Percentiles rank a stretch among this genome's conserved stretches.
phyloP scores from a whole-genome alignment of 2,797 vertebrate species.

The Danio albolineatus region DNA sequence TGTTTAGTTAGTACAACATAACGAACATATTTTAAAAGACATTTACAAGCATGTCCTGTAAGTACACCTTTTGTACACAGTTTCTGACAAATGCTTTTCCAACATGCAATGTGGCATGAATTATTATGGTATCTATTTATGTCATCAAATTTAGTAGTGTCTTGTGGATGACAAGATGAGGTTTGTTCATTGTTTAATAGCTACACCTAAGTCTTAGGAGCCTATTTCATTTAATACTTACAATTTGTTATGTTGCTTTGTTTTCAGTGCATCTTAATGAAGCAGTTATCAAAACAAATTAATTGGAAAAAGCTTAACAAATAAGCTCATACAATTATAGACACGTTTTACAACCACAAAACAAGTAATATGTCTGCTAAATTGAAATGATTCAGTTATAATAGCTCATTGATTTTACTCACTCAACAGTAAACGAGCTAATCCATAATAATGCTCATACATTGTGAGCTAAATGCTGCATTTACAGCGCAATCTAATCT shows the following conservation, averaged over 20 bases:
- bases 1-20: background rate
- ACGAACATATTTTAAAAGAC: background rate
- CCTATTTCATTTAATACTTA: too few relatives aligned
- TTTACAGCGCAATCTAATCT: background rate
- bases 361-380: background rate
- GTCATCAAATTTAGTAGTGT: background rate
- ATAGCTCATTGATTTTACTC: background rate
- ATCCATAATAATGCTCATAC: background rate
- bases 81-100: background rate
- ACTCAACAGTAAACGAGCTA: background rate
- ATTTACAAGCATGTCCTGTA: background rate
- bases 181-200: background rate
- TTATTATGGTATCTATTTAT: background rate
- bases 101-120: slow-evolving; percentile 6
- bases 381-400: background rate
- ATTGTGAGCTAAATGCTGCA: background rate
- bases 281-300: too few relatives aligned
- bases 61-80: background rate
- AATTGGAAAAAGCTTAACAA: too few relatives aligned
- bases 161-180: background rate
- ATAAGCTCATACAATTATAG: background rate
- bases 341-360: background rate
- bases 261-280: too few relatives aligned
- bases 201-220: too few relatives aligned
- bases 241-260: too few relatives aligned